A percentile compares a stretch with the other conserved stretches of the same genome.
Evolutionary conservation across 2,113 vertebrate species (phyloP).

Genomic region (Pungitius pungitius): DNA sequence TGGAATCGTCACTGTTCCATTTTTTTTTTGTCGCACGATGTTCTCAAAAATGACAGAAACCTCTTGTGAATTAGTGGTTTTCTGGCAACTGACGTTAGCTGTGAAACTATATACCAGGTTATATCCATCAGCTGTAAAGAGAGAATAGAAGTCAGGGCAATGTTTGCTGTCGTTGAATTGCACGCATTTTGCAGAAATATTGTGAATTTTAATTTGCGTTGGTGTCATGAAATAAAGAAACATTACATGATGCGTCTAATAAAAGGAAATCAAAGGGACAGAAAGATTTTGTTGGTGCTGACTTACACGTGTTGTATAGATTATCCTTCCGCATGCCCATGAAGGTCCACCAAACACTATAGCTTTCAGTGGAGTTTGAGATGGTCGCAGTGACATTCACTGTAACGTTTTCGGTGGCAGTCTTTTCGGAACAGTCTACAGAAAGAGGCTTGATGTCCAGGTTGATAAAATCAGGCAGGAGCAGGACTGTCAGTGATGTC

Average conservation of each 20-base stretch:
- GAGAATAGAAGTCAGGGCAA: neutral
- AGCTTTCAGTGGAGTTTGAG: neutral
- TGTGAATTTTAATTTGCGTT: neutral
- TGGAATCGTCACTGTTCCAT: slow-evolving; percentile 16
- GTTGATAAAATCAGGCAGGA: slow-evolving; percentile 67
- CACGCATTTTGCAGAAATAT: neutral
- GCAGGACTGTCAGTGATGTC: slow-evolving; percentile 33
- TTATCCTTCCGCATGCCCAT: rapidly evolving
- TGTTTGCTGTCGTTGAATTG: neutral
- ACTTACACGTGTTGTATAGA: rapidly evolving
- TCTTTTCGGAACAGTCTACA: slow-evolving; percentile 21
- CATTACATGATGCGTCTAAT: neutral
- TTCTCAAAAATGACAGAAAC: slow-evolving; percentile 54
- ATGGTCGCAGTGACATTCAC: slow-evolving; percentile 36
- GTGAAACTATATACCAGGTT: neutral
- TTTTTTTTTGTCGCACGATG: rapidly evolving
- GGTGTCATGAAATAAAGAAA: neutral
- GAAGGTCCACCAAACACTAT: rapidly evolving
- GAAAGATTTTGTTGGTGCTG: neutral
- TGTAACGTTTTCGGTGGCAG: rapidly evolving
- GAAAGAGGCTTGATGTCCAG: slow-evolving; percentile 30
- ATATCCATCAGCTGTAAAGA: slow-evolving; percentile 17
- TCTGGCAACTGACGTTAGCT: rapidly evolving
- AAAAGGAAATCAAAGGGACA: neutral
- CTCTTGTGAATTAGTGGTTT: rapidly evolving